These are phyloP conservation scores for Dioctria linearis DNA, from an alignment of 2,888 invertebrate species.

Conservation along the genomic window DNA sequence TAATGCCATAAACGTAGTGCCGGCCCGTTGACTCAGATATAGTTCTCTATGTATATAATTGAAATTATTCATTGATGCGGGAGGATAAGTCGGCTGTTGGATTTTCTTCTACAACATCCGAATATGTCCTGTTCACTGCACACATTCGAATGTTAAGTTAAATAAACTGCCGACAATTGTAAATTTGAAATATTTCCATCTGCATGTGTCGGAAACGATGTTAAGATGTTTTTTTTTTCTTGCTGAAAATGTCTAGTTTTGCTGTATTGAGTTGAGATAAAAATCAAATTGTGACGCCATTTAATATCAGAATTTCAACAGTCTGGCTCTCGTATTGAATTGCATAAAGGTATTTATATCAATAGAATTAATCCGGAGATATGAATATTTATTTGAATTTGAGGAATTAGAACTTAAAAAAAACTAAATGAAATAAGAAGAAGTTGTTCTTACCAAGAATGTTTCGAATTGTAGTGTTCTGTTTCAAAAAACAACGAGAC, in stretches of 20 bases:
- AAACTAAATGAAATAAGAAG: too few relatives aligned
- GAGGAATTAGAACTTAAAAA: too few relatives aligned
- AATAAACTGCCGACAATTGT: slow-evolving; percentile 4
- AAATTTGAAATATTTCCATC: slow-evolving; percentile 47
- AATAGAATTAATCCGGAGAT: too few relatives aligned
- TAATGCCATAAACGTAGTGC: background rate
- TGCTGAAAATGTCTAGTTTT: background rate
- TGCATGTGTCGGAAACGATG: slow-evolving; percentile 45
- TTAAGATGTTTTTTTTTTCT: slow-evolving; percentile 23
- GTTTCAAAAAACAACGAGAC: too few relatives aligned
- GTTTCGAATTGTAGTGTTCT: too few relatives aligned
- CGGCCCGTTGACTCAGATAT: background rate
- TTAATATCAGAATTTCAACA: slow-evolving; percentile 6
- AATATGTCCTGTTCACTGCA: background rate
- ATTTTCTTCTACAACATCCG: background rate
- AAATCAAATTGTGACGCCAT: background rate
- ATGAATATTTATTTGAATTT: too few relatives aligned
- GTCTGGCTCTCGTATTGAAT: too few relatives aligned
- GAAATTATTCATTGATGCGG: slow-evolving; percentile 7
- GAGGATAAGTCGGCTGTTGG: background rate
- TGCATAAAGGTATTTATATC: too few relatives aligned
- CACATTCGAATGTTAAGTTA: background rate
- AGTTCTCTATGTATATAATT: background rate
- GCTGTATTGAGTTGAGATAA: background rate
- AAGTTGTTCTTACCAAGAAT: too few relatives aligned